Evolutionary conservation across 2,888 invertebrate species (phyloP).

Genomic region (Nephrotoma guestfalica): DNA sequence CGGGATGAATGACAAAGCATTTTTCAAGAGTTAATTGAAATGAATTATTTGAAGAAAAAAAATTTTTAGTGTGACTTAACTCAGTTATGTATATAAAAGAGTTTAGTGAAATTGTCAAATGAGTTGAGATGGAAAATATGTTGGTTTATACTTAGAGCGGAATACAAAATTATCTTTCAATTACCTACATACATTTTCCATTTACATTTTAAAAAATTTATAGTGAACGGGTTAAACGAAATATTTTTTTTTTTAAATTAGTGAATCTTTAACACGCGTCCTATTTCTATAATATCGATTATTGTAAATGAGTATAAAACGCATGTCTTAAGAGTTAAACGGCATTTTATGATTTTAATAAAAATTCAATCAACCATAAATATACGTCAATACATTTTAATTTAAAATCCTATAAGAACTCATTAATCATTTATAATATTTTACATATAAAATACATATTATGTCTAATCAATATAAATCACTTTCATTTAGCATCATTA

Average conservation of each 20-base stretch:
- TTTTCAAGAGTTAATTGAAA: not conserved
- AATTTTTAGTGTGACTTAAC: too few relatives aligned
- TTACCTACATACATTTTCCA: too few relatives aligned
- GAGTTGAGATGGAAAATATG: too few relatives aligned
- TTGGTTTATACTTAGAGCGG: too few relatives aligned
- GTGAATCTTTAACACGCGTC: too few relatives aligned
- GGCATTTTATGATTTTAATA: not conserved
- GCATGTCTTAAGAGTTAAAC: not conserved
- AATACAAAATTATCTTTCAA: too few relatives aligned
- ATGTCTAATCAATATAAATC: not conserved
- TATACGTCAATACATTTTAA: not conserved
- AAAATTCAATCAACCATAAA: not conserved
- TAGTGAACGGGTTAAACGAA: too few relatives aligned
- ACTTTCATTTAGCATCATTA: not conserved
- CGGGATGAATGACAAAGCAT: not conserved
- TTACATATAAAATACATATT: not conserved
- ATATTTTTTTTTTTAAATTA: too few relatives aligned
- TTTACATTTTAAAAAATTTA: too few relatives aligned
- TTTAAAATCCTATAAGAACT: not conserved
- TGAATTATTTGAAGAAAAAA: not conserved
- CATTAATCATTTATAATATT: not conserved
- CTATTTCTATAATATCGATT: not conserved
- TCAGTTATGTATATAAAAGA: too few relatives aligned
- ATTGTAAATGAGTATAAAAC: not conserved
- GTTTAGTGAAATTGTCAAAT: too few relatives aligned